Base-by-base conservation (phyloP, 2,888 invertebrate genomes). In the Polylopha cassiicola region DNA sequence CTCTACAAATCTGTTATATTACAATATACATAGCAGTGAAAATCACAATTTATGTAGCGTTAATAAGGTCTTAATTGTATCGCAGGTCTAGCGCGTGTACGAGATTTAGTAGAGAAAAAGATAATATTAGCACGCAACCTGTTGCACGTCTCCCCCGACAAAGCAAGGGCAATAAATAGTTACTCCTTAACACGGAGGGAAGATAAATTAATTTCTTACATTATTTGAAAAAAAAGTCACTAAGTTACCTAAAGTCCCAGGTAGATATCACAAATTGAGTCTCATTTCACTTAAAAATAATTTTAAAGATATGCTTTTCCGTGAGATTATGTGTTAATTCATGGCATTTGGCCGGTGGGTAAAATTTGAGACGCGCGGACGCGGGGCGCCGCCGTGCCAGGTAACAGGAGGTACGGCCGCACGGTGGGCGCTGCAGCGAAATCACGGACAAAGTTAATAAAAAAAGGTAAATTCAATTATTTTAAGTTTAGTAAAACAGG, bases 371-470 rank as follows among this genome's bases (percentile, higher is more conserved):
- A 60, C 56, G 60, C 55, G 62, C 51, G 52, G 52, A 61, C 55
- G 58, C 55, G 64, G 68, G 61, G 64, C 54, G 54, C 51, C 64
- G 60, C 73, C 66, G 84, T 84, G 65, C 84, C 84, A 84, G 85
- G 84, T 84, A 82, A 81, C 73, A 78, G 82, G 81, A 79, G 84
- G 84, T 85, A 85, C 84, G 81, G 71, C 44, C 51, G 61, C 68
- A 65, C 66, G 56, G 62, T 69, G 73, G 31, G 44, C 9, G 34
- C 8, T 8, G 9, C n/a, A 3, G 17, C 20, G 29, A 22, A 10
- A 4, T 1, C 2, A 0, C 3, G 51, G 65, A 55, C 58, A 55
- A 49, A 62, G 58, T 7, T 13, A 16, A 28, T 26, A 30, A 17
- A 7, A 3, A 27, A 5, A 21, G 15, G 1, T 26, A 22, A 1